phyloP scores from a whole-genome alignment of 1,140 invertebrate species.

The Drosophila sulfurigaster region DNA sequence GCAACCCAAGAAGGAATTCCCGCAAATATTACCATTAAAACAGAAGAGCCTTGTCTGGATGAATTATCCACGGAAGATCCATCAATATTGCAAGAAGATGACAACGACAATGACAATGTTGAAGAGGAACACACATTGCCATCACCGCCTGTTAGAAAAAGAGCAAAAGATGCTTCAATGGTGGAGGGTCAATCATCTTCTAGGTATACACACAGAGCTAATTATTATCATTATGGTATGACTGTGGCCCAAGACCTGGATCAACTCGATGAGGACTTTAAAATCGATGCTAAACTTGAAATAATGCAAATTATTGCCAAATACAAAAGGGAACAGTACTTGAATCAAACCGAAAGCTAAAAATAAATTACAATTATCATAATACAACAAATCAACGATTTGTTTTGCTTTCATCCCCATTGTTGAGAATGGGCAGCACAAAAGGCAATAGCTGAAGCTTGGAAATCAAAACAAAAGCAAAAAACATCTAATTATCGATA shows the following conservation, averaged over 20 bases:
- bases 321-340: constrained; percentile 47
- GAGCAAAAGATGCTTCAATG: constrained; percentile 11
- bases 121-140: constrained; percentile 6
- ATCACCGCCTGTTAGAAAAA: constrained; percentile 7
- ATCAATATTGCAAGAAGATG: constrained; percentile 12
- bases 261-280: constrained; percentile 45
- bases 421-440: constrained; percentile 35
- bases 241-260: constrained; percentile 42
- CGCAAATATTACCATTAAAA: constrained; percentile 31
- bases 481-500: constrained; percentile 29
- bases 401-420: neutral
- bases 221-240: constrained; percentile 50
- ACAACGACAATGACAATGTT: constrained; percentile 9
- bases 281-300: constrained; percentile 46
- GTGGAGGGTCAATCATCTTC: constrained; percentile 1
- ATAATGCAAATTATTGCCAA: constrained; percentile 54
- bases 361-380: constrained; percentile 5
- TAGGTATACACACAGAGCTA: constrained; percentile 9
- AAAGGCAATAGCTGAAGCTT: constrained; percentile 15
- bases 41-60: constrained; percentile 13
- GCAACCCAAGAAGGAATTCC: constrained; percentile 32
- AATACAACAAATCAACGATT: neutral
- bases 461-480: constrained; percentile 37
- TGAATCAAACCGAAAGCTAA: constrained; percentile 29
- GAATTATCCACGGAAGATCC: constrained; percentile 13